Conservation (phyloP, 1,140 invertebrate species). For the Chrysoperla carnea region DNA sequence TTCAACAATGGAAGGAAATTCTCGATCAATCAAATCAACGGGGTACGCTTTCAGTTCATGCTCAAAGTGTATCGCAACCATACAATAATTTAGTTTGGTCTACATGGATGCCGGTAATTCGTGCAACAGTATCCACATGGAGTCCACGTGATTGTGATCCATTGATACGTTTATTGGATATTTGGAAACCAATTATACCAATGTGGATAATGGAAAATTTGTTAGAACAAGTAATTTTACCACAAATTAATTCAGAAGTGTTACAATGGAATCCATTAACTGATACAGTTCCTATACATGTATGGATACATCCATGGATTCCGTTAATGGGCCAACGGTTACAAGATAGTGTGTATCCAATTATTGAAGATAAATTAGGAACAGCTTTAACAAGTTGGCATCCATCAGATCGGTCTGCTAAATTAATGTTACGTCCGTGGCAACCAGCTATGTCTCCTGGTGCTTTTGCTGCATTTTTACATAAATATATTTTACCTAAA, state of each 20-base stretch:
- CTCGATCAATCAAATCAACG: slow-evolving; percentile 27
- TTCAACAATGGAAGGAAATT: slow-evolving; percentile 53
- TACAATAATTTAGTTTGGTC: slow-evolving; percentile 78
- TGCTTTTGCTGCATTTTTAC: slow-evolving; percentile 69
- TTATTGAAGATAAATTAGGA: slow-evolving; percentile 80
- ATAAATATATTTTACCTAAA: slow-evolving; percentile 85
- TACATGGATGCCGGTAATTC: slow-evolving; percentile 68
- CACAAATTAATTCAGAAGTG: slow-evolving; percentile 61
- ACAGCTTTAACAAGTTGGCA: slow-evolving; percentile 80
- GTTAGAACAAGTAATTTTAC: slow-evolving; percentile 64
- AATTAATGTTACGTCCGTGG: slow-evolving; percentile 88
- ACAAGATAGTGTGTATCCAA: slow-evolving; percentile 72
- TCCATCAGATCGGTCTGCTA: slow-evolving; percentile 79
- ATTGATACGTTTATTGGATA: slow-evolving; percentile 62
- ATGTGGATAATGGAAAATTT: slow-evolving; percentile 70
- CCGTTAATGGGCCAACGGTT: slow-evolving; percentile 51
- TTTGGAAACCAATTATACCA: slow-evolving; percentile 67
- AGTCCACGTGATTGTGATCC: slow-evolving; percentile 52
- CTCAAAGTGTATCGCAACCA: slow-evolving; percentile 40
- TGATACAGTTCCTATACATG: slow-evolving; percentile 85
- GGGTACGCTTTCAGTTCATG: slow-evolving; percentile 23
- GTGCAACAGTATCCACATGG: slow-evolving; percentile 49
- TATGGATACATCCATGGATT: slow-evolving; percentile 95
- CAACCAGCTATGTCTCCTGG: slow-evolving; percentile 61
- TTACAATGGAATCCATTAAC: slow-evolving; percentile 87